These are phyloP conservation scores for Dufourea novaeangliae DNA, from an alignment of 1,140 invertebrate genomes.

Conservation along the genomic window DNA sequence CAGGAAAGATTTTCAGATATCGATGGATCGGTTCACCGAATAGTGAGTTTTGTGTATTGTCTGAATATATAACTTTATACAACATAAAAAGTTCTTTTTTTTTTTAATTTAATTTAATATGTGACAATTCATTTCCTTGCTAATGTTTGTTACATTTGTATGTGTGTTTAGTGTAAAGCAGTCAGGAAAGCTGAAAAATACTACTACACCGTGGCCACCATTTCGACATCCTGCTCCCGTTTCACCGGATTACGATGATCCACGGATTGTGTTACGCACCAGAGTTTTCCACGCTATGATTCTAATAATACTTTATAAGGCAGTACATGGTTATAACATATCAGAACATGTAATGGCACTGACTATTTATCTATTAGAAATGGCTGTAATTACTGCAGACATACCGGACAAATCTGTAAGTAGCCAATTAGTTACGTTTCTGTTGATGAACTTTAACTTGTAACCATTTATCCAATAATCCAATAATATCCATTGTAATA, in stretches of 20 bases:
- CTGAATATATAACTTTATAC: too few relatives aligned
- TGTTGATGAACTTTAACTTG: too few relatives aligned
- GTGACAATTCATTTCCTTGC: too few relatives aligned
- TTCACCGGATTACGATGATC: constrained; percentile 87
- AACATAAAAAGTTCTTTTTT: too few relatives aligned
- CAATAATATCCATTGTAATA: not conserved
- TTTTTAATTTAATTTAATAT: too few relatives aligned
- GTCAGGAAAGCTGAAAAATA: constrained; percentile 85
- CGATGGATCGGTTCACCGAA: constrained; percentile 93
- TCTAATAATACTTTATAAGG: constrained; percentile 92
- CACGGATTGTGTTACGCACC: constrained; percentile 86
- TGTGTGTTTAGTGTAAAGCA: constrained; percentile 83
- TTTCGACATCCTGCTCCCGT: constrained; percentile 87
- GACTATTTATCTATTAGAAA: constrained; percentile 92
- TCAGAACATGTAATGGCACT: constrained; percentile 93
- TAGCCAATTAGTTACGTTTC: constrained; percentile 12
- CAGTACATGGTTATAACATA: constrained; percentile 88
- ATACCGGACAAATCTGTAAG: constrained; percentile 79
- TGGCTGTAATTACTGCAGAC: constrained; percentile 88
- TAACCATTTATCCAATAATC: not conserved
- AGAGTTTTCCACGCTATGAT: constrained; percentile 93
- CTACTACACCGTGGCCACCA: constrained; percentile 90
- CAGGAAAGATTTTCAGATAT: constrained; percentile 95
- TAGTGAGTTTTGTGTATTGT: constrained; percentile 86
- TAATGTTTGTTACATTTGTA: constrained; percentile 12